Evolutionary conservation across 2,113 vertebrate species (phyloP), one percentile per base, ranked within the genome.

Genomic region (Abramis brama): DNA sequence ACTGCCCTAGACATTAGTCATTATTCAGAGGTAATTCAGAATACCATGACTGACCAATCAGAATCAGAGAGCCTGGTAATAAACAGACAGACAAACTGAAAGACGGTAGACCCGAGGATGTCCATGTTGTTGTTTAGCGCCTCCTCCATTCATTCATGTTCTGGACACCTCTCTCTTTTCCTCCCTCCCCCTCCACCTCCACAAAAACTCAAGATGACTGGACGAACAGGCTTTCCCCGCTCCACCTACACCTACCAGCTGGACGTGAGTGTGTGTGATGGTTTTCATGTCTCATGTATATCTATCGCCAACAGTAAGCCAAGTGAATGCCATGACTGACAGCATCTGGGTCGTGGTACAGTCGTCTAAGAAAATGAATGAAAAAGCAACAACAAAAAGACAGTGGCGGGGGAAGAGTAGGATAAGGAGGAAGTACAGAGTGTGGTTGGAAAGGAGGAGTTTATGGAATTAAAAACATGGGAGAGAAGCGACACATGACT

Each of bases 181-280:
- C 12, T 79, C 55, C 47, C 82, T 66, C 83, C 60, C 59, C 77
- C 85, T 85, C 82, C 82, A 86, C 86, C 89, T 85, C 82, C 86
- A 88, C 89, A 86, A 83, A 52, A 86, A 86, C 82, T 74, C 82
- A 92, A 43, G 36, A 89, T 89, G 85, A 89, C 88, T 89, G 89
- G 87, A 91, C 86, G 92, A 87, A 80, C 88, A 92, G 93, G 90
- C 91, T 90, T 92, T 91, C 90, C 92, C 87, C 90, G 89, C 88
- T 88, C 92, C 88, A 91, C 88, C 89, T 90, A 90, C 90, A 92
- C 89, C 79, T 79, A 64, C 4, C 23, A 90, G 19, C 87, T 87
- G 75, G 86, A 43, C 83, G 70, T 86, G 64, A 87, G 76, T 79
- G 60, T 76, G 36, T 75, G 47, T 83, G 79, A 86, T 21, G 70